Base-by-base conservation (phyloP, 2,888 invertebrate genomes). In the Dyspetes luteomarginatus region DNA sequence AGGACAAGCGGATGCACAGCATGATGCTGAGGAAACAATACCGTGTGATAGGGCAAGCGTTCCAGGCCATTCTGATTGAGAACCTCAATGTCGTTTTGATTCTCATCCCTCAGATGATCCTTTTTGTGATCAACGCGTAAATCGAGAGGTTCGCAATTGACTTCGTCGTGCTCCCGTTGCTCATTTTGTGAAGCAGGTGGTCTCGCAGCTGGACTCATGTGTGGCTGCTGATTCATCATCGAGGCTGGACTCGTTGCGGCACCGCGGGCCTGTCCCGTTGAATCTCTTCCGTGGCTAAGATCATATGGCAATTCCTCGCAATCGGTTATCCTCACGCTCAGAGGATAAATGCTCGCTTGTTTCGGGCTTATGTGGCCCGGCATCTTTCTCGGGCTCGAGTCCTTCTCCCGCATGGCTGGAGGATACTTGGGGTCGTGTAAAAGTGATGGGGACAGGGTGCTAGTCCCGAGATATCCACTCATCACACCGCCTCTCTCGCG, bases 341-440 rank as follows among this genome's bases (percentile, higher is more conserved):
- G 92, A 64, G 96, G 96, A 91, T 95, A 96, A 83, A 95, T 95
- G 85, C 95, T 95, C 83, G 95, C 96, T 91, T 95, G 96, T 91
- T 96, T 96, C 76, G 96, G 96, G 89, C 95, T 95, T 85, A 93
- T 93, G 90, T 94, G 94, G 71, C 94, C 94, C 84, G 95, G 94
- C 95, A 97, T 97, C 94, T 97, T 97, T 93, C 97, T 95, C 92
- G 97, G 97, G 92, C 97, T 96, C 92, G 97, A 96, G 94, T 97
- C 97, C 94, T 97, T 97, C 94, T 97, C 97, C 94, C 97, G 95
- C 96, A 96, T 96, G 92, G 94, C 96, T 94, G 94, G 90, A 81
- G 90, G 90, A 85, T 90, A 91, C 83, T 90, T 89, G 78, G 89
- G 90, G 86, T 90, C 89, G 88, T 89, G 90, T 84, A 89, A 86